Evolutionary conservation across 2,888 invertebrate species (phyloP).

Genomic region (Leucophora obtusa): DNA sequence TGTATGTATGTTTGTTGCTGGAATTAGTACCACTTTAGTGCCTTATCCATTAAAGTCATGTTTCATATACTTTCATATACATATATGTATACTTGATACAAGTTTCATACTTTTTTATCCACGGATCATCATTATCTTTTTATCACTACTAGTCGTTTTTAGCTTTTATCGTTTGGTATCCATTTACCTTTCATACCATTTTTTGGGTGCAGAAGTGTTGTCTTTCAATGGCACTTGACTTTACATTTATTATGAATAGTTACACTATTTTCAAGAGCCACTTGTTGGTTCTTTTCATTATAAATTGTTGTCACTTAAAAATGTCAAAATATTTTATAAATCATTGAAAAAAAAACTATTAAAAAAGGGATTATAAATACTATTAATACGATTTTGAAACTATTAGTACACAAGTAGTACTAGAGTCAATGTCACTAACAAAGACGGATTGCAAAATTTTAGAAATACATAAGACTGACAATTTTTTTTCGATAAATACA

Average conservation of each 20-base stretch:
- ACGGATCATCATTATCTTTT: background rate
- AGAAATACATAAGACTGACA: too few species aligned
- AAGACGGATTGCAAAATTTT: too few species aligned
- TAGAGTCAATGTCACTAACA: too few species aligned
- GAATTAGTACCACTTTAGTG: background rate
- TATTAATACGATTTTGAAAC: slow-evolving; percentile 8
- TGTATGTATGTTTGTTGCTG: slow-evolving; percentile 3
- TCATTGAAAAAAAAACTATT: slow-evolving; percentile 11
- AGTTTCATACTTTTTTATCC: background rate
- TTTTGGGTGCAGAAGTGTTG: slow-evolving; percentile 54
- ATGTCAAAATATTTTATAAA: slow-evolving; percentile 54
- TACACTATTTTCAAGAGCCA: slow-evolving; percentile 58
- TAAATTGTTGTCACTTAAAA: slow-evolving; percentile 51
- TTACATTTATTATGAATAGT: slow-evolving; percentile 53
- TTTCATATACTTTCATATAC: too few species aligned
- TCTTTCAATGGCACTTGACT: slow-evolving; percentile 51
- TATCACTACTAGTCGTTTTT: background rate
- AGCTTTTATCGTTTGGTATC: background rate
- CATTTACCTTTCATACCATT: slow-evolving; percentile 18
- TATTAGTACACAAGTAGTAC: background rate
- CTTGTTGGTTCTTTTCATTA: slow-evolving; percentile 49
- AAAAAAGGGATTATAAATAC: slow-evolving; percentile 22
- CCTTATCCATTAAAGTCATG: background rate
- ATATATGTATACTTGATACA: background rate
- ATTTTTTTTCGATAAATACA: too few species aligned